Percentiles rank a stretch among this genome's conserved stretches.
phyloP scores from a whole-genome alignment of 2,797 vertebrate genomes.

The Halcyon badia region DNA sequence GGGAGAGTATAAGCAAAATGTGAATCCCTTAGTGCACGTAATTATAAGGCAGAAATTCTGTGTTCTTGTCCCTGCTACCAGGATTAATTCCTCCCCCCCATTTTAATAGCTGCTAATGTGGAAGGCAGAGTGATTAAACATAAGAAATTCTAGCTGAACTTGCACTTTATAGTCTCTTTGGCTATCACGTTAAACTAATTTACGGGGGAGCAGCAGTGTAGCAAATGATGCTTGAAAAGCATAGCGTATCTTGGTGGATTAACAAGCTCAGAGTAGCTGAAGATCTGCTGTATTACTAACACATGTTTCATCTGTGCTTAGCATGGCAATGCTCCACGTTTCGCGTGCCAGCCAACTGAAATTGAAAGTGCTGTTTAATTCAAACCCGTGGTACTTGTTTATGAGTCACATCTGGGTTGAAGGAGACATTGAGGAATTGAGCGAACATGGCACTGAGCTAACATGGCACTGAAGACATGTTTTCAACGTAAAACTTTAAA shows the following conservation, averaged over 20 bases:
- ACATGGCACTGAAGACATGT: neutral
- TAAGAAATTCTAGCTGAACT: neutral
- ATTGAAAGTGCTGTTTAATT: neutral
- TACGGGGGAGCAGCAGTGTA: neutral
- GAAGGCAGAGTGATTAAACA: neutral
- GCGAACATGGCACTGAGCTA: neutral
- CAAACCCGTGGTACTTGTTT: neutral
- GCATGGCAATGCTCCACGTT: neutral
- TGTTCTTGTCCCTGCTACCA: neutral
- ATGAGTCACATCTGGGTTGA: neutral
- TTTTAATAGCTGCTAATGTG: neutral
- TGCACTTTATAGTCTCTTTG: neutral
- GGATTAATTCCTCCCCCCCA: neutral
- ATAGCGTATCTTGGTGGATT: neutral
- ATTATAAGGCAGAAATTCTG: neutral
- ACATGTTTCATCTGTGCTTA: accelerated
- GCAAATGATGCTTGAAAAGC: neutral
- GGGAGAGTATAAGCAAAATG: neutral
- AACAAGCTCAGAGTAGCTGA: neutral
- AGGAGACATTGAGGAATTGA: neutral
- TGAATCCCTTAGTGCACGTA: neutral
- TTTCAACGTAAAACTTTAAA: neutral
- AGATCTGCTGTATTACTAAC: neutral
- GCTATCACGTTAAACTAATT: neutral
- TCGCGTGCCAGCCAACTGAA: neutral